These are phyloP conservation scores for Sphaeridia pumilis DNA, from an alignment of 2,888 invertebrate species.

Conservation along the genomic window DNA sequence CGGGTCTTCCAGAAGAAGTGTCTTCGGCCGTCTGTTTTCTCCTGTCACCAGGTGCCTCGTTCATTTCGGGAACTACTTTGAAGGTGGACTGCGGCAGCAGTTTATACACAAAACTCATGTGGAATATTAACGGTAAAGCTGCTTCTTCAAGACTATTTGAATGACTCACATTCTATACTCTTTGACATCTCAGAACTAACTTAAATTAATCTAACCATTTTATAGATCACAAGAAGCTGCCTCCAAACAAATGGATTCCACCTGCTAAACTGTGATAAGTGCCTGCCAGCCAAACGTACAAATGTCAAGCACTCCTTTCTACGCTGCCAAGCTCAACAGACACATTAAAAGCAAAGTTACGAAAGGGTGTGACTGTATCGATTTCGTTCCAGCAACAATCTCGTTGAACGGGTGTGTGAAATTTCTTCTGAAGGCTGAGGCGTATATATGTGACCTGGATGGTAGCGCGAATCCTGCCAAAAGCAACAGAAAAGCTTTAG, in stretches of 20 bases:
- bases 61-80: constrained; percentile 42
- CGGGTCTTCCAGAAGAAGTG: constrained; percentile 43
- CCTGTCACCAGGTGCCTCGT: constrained; percentile 43
- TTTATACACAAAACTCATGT: constrained; percentile 37
- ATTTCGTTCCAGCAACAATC: constrained; percentile 17
- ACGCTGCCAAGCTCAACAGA: background rate
- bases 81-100: constrained; percentile 42
- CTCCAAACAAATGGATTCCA: constrained; percentile 31
- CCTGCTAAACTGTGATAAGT: constrained; percentile 18
- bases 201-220: too few relatives aligned
- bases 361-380: background rate
- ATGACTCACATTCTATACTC: too few relatives aligned
- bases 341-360: background rate
- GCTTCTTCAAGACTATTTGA: too few relatives aligned
- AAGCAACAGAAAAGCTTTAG: too few relatives aligned
- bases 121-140: constrained; percentile 26
- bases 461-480: constrained; percentile 29
- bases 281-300: too few relatives aligned
- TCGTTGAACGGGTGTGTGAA: constrained; percentile 27
- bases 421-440: constrained; percentile 25
- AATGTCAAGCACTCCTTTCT: too few relatives aligned
- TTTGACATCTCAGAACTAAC: too few relatives aligned
- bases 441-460: constrained; percentile 20
- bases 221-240: constrained; percentile 34
- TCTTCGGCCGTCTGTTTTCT: constrained; percentile 43